Evolutionary conservation across 2,888 invertebrate genomes (phyloP), one percentile per base, ranked within the genome.

Genomic region (Drosophila pseudotalamancana): DNA sequence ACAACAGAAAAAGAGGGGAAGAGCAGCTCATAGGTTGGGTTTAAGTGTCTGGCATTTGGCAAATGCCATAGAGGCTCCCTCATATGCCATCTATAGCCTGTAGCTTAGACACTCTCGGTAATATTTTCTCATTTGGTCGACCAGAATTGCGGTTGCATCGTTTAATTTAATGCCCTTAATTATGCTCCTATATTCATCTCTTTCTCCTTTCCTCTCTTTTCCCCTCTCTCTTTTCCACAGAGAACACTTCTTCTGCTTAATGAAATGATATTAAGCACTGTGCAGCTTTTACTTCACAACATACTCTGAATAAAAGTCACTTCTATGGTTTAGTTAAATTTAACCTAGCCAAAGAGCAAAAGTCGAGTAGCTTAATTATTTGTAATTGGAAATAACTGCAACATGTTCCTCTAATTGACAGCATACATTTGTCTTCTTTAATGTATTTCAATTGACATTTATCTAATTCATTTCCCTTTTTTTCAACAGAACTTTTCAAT

Each of bases 31-130:
- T 32, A 46, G 48, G 51, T 19, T 42, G 48, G 54, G 74, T 59
- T 74, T 72, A 86, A 87, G 87, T 84, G 84, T 64, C 62, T 69
- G 75, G 57, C 78, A 87, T 87, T 72, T 74, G 77, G 57, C 45
- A 80, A 82, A 87, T 80, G 78, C 51, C 69, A 77, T 67, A 77
- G 61, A 63, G 56, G 19, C 53, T 31, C 23, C 25, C 43, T n/a
- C n/a, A n/a, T n/a, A 1, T 29, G 40, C 25, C n/a, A n/a, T n/a
- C 0, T 29, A 25, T 21, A 42, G 31, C 35, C 53, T 60, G 61
- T 59, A 18, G 25, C 59, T 40, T 16, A 65, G 31, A 51, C 37
- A 27, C 21, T 42, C 23, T 43, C 54, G 40, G 69, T 62, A 62
- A 70, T 73, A 84, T 57, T 81, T 77, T 81, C 50, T 56, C 83